Conservation (phyloP, 2,113 vertebrate genomes). For the Zingel zingel region DNA sequence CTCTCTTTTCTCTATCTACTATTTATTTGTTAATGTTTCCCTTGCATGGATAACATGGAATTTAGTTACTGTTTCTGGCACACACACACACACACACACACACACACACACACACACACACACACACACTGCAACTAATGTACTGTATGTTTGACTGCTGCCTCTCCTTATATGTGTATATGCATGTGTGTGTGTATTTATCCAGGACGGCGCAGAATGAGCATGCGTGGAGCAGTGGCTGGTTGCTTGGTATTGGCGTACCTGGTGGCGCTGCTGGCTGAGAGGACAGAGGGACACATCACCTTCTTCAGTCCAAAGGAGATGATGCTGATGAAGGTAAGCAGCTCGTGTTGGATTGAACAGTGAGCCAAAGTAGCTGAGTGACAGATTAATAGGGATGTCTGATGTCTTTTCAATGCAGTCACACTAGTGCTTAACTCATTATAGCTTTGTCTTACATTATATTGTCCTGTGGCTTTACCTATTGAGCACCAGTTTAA, state of each 20-base stretch:
- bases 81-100: conserved; percentile 1
- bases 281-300: conserved; percentile 84
- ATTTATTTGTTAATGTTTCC: conserved; percentile 42
- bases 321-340: conserved; percentile 87
- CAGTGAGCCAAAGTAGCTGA: not conserved
- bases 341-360: not conserved
- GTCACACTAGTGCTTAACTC: not conserved
- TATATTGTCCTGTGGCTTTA: not conserved
- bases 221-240: conserved; percentile 78
- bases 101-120: conserved; percentile 7
- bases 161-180: not conserved
- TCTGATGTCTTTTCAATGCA: not conserved
- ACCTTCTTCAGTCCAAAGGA: conserved; percentile 88
- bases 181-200: conserved; percentile 16
- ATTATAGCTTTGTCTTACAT: not conserved
- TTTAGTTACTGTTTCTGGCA: conserved; percentile 10
- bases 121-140: not conserved
- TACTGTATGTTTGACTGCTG: not conserved
- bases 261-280: conserved; percentile 79
- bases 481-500: not conserved
- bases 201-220: conserved; percentile 68
- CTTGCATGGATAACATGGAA: conserved; percentile 49
- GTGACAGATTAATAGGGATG: no score
- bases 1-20: conserved; percentile 30
- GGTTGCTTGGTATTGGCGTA: conserved; percentile 80